Evolutionary conservation across 30 jellyfish, hydroid and myxozoan genomes (phyloP).

Genomic region (Cassiopea xamachana): DNA sequence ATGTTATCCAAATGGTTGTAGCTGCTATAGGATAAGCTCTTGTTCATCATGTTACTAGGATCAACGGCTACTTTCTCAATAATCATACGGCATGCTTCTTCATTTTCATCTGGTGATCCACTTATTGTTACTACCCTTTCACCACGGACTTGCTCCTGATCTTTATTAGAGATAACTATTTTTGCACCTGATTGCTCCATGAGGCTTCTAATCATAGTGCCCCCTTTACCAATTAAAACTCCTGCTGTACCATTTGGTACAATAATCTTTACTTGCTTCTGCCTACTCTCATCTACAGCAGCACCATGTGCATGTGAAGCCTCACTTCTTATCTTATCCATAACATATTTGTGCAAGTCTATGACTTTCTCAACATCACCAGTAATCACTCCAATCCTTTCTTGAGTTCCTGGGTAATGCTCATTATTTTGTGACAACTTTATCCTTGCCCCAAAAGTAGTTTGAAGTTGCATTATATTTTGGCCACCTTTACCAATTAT

Average conservation of each 20-base stretch:
- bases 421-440: constrained; percentile 94
- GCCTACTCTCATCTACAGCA: constrained; percentile 55
- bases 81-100: constrained; percentile 91
- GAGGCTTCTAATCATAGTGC: constrained; percentile 83
- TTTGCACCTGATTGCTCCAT: constrained; percentile 95
- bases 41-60: constrained; percentile 93
- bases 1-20: constrained; percentile 22
- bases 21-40: constrained; percentile 72
- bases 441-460: constrained; percentile 93
- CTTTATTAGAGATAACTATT: constrained; percentile 88
- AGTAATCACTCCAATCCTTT: constrained; percentile 89
- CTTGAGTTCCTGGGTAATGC: constrained; percentile 96
- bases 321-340: constrained; percentile 93
- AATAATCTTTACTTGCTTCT: constrained; percentile 81
- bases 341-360: constrained; percentile 89
- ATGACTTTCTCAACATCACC: constrained; percentile 95
- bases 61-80: constrained; percentile 85
- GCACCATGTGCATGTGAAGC: constrained; percentile 71
- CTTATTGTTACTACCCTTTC: constrained; percentile 93
- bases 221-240: constrained; percentile 95
- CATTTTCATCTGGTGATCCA: constrained; percentile 88
- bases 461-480: constrained; percentile 88
- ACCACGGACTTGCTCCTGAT: constrained; percentile 94
- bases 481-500: constrained; percentile 96
- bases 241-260: constrained; percentile 99